Percentiles rank a stretch among this genome's conserved stretches.
These are phyloP conservation scores for Corythoichthys intestinalis DNA, from an alignment of 2,113 vertebrate species.

Conservation along the genomic window DNA sequence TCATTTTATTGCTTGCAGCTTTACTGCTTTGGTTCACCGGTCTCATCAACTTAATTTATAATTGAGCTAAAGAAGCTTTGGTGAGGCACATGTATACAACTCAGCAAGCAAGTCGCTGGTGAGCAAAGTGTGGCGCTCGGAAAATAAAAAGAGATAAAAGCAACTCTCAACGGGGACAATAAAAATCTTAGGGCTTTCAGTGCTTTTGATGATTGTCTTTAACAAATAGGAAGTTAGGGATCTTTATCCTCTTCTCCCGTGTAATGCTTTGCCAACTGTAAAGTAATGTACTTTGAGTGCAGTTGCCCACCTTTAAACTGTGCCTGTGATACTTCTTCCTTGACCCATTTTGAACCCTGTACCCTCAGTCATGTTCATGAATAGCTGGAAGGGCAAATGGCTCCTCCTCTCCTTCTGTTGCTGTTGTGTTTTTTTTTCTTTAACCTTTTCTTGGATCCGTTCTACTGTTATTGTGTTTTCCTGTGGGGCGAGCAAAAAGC, in stretches of 20 bases:
- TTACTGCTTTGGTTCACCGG: constrained; percentile 4
- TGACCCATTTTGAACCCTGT: constrained; percentile 57
- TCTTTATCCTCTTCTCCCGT: not conserved
- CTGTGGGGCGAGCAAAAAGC: constrained; percentile 27
- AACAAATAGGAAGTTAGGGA: not conserved
- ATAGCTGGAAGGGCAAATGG: constrained; percentile 49
- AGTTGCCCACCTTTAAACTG: constrained; percentile 34
- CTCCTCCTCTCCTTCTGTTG: constrained; percentile 62
- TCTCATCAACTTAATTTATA: constrained; percentile 10
- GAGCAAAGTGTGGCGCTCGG: not conserved
- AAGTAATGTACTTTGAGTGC: not conserved
- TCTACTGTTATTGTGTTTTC: constrained; percentile 37
- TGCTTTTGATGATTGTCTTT: not conserved
- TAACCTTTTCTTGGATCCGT: constrained; percentile 26
- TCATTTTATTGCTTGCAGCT: constrained; percentile 4
- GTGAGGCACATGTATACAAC: not conserved
- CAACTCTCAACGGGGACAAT: not conserved
- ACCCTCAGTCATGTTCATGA: constrained; percentile 46
- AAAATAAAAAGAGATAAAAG: not conserved
- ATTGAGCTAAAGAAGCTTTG: constrained; percentile 6
- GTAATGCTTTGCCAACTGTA: not conserved
- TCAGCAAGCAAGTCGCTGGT: not conserved
- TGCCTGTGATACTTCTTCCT: constrained; percentile 46
- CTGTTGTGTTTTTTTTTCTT: constrained; percentile 26
- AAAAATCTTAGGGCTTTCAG: not conserved